These are phyloP conservation scores for Hippocampus guttulatus DNA, from an alignment of 2,113 vertebrate genomes.

Conservation along the genomic window DNA sequence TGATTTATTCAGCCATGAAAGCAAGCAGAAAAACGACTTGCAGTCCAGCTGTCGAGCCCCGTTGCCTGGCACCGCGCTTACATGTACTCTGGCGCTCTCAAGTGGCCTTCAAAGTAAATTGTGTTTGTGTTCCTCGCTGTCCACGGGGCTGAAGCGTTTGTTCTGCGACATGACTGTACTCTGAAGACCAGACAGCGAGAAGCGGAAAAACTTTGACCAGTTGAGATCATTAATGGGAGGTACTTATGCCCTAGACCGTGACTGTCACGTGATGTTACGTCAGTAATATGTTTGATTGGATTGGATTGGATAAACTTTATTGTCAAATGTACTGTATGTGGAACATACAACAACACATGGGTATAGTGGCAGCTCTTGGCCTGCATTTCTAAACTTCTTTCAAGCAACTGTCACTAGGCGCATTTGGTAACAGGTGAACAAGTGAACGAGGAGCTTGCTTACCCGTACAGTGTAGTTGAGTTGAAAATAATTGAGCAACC, in stretches of 20 bases:
- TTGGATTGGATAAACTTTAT: too few relatives aligned
- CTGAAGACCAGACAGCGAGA: neutral
- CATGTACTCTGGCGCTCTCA: constrained; percentile 53
- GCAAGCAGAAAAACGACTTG: neutral
- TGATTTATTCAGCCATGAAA: neutral
- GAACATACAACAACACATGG: neutral
- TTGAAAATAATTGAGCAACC: neutral
- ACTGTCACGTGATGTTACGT: neutral
- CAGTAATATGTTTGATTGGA: constrained; percentile 5
- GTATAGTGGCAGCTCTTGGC: constrained; percentile 4
- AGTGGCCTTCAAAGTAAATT: constrained; percentile 26
- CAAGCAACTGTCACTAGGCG: constrained; percentile 23
- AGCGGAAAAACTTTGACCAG: neutral
- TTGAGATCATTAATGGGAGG: neutral
- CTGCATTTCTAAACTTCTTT: constrained; percentile 48
- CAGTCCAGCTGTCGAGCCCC: neutral
- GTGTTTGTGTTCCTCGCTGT: constrained; percentile 14
- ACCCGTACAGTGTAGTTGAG: neutral
- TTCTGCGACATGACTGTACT: neutral
- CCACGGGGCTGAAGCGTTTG: constrained; percentile 30
- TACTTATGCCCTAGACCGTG: neutral
- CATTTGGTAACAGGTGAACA: constrained; percentile 12
- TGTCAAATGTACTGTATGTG: too few relatives aligned
- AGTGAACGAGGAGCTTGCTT: constrained; percentile 2
- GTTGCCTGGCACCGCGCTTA: neutral